Percentiles rank a stretch among this genome's conserved stretches.
Conservation (phyloP, 2,888 invertebrate genomes). For the Perizoma flavofasciatum region DNA sequence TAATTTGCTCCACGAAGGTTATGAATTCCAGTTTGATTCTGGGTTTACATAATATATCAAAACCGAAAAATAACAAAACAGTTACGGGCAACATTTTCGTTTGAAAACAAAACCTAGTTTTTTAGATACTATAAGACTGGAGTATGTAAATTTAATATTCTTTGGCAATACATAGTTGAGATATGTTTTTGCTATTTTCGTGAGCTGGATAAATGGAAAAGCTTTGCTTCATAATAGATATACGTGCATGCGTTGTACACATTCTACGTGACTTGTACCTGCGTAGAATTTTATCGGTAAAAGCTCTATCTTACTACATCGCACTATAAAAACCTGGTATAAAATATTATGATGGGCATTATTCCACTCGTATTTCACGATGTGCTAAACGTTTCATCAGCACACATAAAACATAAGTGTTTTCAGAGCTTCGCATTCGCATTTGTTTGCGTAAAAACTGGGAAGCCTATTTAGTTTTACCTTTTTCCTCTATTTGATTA, state of each 20-base stretch:
- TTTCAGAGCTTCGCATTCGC: conserved; percentile 9
- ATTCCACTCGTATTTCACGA: conserved; percentile 25
- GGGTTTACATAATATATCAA: too few relatives aligned
- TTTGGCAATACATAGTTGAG: too few relatives aligned
- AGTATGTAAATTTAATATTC: too few relatives aligned
- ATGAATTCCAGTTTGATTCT: too few relatives aligned
- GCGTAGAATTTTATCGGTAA: conserved; percentile 16
- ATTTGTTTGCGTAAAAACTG: conserved; percentile 5
- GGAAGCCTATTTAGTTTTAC: conserved; percentile 2
- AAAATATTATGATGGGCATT: conserved; percentile 20
- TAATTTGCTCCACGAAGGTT: too few relatives aligned
- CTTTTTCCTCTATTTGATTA: conserved; percentile 9
- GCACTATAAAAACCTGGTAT: conserved; percentile 19
- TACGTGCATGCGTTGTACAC: conserved; percentile 4
- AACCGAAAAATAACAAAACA: neutral
- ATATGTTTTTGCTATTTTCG: neutral
- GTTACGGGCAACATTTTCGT: too few relatives aligned
- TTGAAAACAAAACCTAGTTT: too few relatives aligned
- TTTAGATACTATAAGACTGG: too few relatives aligned
- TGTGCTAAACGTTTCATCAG: conserved; percentile 26
- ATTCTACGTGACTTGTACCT: conserved; percentile 9
- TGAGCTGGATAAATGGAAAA: too few relatives aligned
- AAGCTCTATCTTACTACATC: conserved; percentile 14
- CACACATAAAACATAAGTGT: conserved; percentile 14
- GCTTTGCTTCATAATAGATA: too few relatives aligned